Base-by-base conservation (phyloP, 2,113 vertebrate species). In the Pardalotus punctatus region DNA sequence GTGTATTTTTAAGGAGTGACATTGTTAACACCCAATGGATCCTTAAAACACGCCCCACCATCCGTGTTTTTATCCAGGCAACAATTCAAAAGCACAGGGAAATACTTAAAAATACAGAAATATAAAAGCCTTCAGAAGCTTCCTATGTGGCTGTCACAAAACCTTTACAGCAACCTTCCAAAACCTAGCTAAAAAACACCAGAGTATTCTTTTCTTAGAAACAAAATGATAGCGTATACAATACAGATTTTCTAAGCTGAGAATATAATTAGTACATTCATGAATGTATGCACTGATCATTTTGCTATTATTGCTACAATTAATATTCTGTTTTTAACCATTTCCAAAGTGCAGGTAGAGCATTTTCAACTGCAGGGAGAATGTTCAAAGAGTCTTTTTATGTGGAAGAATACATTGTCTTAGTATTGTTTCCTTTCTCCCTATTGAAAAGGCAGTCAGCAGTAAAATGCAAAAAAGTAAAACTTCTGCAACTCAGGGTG, bases 151-250 rank as follows among this genome's bases (percentile, higher is more conserved):
- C 47, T 91, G 58, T 85, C 92, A 90, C 25, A 45, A 92, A 94
- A 42, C 5, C 40, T 72, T 36, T 51, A 85, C 15, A 79, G 51
- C 18, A 87, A 66, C 47, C 50, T 74, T 74, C 53, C 38, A 79
- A 93, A 94, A 60, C 31, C 53, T 36, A 72, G 45, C n/a, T 67
- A 43, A 74, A 93, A 94, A 80, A 74, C 53, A 71, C 12, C 29
- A 38, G 54, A 51, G 9, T 69, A 73, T 93, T 87, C 51, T 97
- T 93, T 91, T 79, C 57, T 87, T 88, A 69, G 81, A 85, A 87
- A 90, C 42, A 60, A 89, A 91, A 88, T 61, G 14, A 74, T 61
- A 81, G 48, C 43, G 48, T 45, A 78, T 79, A 43, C 35, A 64
- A 58, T 87, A 53, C 36, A 50, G 53, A 56, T 43, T 81, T 48